phyloP scores from a whole-genome alignment of 2,888 invertebrate species.

The Pollenia angustigena region DNA sequence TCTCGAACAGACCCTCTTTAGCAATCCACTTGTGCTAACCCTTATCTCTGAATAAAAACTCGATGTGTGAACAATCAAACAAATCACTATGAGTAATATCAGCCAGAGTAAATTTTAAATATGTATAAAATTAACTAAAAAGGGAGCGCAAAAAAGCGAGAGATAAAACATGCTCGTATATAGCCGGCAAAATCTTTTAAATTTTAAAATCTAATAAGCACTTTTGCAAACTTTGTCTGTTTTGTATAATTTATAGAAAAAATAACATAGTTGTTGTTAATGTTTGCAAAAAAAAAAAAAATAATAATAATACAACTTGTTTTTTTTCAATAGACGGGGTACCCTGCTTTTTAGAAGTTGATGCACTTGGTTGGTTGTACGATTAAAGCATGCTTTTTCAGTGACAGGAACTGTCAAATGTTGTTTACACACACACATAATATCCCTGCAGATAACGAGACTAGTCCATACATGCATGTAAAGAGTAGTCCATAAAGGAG shows the following conservation, averaged over 20 bases:
- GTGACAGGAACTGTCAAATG: too few species aligned
- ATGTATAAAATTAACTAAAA: neutral
- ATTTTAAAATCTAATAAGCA: constrained; percentile 10
- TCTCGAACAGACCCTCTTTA: constrained; percentile 14
- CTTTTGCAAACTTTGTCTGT: neutral
- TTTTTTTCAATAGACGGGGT: neutral
- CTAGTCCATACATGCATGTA: too few species aligned
- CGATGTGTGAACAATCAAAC: neutral
- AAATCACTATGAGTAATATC: constrained; percentile 1
- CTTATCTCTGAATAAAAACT: constrained; percentile 44
- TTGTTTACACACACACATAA: too few species aligned
- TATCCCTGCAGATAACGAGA: too few species aligned
- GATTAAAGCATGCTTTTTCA: neutral
- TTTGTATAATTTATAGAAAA: constrained; percentile 4
- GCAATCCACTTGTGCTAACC: constrained; percentile 30
- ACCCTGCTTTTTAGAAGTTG: neutral
- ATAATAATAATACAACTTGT: constrained; percentile 34
- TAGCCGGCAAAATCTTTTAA: constrained; percentile 39
- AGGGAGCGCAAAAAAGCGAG: neutral
- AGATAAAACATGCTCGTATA: neutral
- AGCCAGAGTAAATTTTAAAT: constrained; percentile 3
- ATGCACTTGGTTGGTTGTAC: neutral
- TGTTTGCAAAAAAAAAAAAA: constrained; percentile 1
- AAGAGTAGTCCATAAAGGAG: too few species aligned
- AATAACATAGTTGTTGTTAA: constrained; percentile 10